These are phyloP conservation scores for Leptothorax acervorum DNA, from an alignment of 2,888 invertebrate genomes.

Conservation along the genomic window DNA sequence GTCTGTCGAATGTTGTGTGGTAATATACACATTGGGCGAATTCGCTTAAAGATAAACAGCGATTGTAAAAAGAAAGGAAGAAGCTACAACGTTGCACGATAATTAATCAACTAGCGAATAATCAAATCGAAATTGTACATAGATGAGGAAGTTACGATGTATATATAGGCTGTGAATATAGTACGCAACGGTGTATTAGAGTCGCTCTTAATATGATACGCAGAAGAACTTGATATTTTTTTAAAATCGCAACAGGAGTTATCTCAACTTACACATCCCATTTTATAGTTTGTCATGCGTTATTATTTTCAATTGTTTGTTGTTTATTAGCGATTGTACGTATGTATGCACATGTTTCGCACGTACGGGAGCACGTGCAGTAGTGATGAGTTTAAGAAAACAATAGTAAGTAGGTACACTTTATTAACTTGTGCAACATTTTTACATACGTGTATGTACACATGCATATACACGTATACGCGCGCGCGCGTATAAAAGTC, in stretches of 20 bases:
- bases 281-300: slow-evolving; percentile 28
- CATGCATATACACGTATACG: neutral
- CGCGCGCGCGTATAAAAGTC: neutral
- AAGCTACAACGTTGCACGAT: slow-evolving; percentile 27
- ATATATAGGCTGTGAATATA: slow-evolving; percentile 74
- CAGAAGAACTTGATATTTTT: slow-evolving; percentile 55
- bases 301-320: slow-evolving; percentile 20
- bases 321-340: neutral
- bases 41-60: slow-evolving; percentile 42
- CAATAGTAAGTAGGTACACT: neutral
- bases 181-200: slow-evolving; percentile 54
- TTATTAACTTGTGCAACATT: neutral
- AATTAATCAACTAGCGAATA: slow-evolving; percentile 51
- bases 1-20: slow-evolving; percentile 42
- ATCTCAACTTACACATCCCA: slow-evolving; percentile 19
- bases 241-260: slow-evolving; percentile 31
- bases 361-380: neutral
- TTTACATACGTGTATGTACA: neutral
- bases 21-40: slow-evolving; percentile 59
- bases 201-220: slow-evolving; percentile 34
- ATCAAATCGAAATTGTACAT: slow-evolving; percentile 65
- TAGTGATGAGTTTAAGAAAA: neutral
- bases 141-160: slow-evolving; percentile 58
- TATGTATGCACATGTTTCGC: neutral
- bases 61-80: neutral